A percentile compares a stretch with the other conserved stretches of the same genome.
Evolutionary conservation across 2,113 vertebrate genomes (phyloP).

Genomic region (Cinclus cinclus): DNA sequence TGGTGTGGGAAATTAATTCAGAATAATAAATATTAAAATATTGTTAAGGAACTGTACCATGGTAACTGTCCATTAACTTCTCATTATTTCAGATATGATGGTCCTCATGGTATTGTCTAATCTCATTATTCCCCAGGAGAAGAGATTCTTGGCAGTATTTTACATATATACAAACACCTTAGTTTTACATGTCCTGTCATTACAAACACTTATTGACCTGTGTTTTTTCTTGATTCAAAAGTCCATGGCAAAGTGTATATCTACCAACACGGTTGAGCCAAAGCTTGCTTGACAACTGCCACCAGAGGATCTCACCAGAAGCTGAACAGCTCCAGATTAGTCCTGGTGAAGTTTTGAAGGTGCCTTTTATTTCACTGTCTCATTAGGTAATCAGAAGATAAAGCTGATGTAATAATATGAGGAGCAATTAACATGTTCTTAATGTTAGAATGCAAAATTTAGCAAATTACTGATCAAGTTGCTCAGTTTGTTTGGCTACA

Average conservation of each 20-base stretch:
- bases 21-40: neutral
- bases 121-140: neutral
- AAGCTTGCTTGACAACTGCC: neutral
- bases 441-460: neutral
- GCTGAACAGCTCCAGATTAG: neutral
- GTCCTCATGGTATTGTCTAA: neutral
- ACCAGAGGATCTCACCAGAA: neutral
- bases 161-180: neutral
- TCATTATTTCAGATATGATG: conserved; percentile 13
- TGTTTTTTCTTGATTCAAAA: neutral
- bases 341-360: neutral
- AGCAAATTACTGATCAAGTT: neutral
- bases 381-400: neutral
- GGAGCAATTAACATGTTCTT: neutral
- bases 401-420: neutral
- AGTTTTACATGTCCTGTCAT: neutral
- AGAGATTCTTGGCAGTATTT: neutral
- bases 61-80: neutral
- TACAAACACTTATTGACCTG: neutral
- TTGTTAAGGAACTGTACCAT: neutral
- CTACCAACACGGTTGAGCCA: neutral
- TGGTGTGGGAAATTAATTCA: neutral
- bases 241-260: neutral
- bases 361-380: neutral
- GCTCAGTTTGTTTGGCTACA: neutral